Evolutionary conservation across 2,113 vertebrate species (phyloP).

Genomic region (Pachypanchax playfairii): DNA sequence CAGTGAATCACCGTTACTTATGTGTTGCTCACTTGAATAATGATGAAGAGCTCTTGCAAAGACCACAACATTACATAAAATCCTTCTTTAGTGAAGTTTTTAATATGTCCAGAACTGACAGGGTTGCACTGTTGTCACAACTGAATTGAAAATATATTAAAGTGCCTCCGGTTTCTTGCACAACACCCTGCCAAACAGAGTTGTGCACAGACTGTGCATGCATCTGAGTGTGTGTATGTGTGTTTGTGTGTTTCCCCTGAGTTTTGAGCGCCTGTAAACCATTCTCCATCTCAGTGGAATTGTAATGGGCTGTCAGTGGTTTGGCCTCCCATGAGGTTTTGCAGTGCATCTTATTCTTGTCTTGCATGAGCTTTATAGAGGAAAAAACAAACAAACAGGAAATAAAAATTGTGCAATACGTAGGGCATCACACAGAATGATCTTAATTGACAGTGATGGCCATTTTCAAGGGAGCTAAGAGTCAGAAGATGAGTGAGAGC

Average conservation of each 20-base stretch:
- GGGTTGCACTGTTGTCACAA: conserved; percentile 33
- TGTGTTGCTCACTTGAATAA: not conserved
- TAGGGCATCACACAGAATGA: conserved; percentile 47
- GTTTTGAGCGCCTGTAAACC: conserved; percentile 60
- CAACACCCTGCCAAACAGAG: conserved; percentile 29
- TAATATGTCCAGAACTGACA: conserved; percentile 32
- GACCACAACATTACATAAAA: conserved; percentile 29
- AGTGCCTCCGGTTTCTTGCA: conserved; percentile 44
- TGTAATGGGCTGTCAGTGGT: conserved; percentile 66
- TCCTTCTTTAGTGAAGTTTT: conserved; percentile 23
- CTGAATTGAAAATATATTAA: conserved; percentile 59
- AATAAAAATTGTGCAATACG: conserved; percentile 23
- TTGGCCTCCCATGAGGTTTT: conserved; percentile 59
- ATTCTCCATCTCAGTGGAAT: conserved; percentile 59
- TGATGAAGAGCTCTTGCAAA: conserved; percentile 5
- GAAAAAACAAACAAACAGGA: conserved; percentile 15
- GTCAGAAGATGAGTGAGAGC: conserved; percentile 4
- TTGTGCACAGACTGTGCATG: conserved; percentile 29
- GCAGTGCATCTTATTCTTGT: conserved; percentile 32
- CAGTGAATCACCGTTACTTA: not conserved
- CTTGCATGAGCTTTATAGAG: conserved; percentile 32
- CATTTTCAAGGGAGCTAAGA: conserved; percentile 30
- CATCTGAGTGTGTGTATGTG: not conserved
- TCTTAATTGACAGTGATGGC: conserved; percentile 64
- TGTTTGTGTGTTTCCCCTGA: conserved; percentile 25